phyloP scores from a whole-genome alignment of 2,113 vertebrate genomes.

The Egretta garzetta region DNA sequence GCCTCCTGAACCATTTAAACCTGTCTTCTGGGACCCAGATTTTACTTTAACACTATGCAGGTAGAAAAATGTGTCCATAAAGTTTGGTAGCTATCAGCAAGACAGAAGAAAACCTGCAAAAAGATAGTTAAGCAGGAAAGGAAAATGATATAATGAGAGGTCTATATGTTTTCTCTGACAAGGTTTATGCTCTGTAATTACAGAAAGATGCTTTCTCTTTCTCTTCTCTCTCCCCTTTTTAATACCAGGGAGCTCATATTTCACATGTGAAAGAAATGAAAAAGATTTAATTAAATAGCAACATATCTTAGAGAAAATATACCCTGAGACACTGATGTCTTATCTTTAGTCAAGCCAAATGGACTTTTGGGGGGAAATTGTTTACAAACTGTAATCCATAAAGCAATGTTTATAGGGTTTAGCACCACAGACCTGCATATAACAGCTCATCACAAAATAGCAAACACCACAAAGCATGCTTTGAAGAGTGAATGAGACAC shows the following conservation, averaged over 20 bases:
- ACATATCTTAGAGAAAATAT: slow-evolving; percentile 30
- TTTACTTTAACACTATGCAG: not conserved
- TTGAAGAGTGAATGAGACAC: not conserved
- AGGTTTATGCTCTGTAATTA: slow-evolving; percentile 41
- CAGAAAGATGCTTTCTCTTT: not conserved
- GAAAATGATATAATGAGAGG: not conserved
- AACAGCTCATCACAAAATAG: not conserved
- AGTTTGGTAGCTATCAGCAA: not conserved
- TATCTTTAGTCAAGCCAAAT: slow-evolving; percentile 46
- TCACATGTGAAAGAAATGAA: slow-evolving; percentile 49
- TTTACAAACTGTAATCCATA: slow-evolving; percentile 43
- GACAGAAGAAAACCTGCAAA: not conserved
- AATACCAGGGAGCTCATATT: slow-evolving; percentile 34
- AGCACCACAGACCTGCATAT: not conserved
- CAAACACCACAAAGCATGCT: not conserved
- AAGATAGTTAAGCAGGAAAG: not conserved
- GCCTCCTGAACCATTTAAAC: not conserved
- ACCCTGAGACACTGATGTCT: not conserved
- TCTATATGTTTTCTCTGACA: slow-evolving; percentile 10
- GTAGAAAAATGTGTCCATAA: not conserved
- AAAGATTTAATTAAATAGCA: slow-evolving; percentile 53
- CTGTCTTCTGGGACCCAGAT: not conserved
- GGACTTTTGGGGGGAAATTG: not conserved
- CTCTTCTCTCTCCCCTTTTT: not conserved
- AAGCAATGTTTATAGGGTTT: not conserved